Percentiles rank a stretch among this genome's conserved stretches.
Evolutionary conservation across 2,797 vertebrate species (phyloP).

Genomic region (Fratercula arctica): DNA sequence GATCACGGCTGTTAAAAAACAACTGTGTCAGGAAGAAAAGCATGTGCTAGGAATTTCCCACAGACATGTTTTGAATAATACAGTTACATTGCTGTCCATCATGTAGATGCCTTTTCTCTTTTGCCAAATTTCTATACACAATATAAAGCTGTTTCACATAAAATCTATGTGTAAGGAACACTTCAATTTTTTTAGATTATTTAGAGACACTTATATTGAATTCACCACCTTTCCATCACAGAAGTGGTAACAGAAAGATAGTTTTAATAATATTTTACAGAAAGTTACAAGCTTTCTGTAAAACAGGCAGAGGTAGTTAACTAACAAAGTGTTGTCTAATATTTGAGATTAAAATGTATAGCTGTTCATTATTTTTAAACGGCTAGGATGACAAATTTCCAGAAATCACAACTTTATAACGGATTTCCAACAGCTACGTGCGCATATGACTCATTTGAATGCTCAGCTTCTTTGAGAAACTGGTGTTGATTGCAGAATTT

Average conservation of each 20-base stretch:
- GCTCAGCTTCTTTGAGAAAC: neutral
- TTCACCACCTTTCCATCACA: neutral
- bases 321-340: neutral
- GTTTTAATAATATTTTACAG: neutral
- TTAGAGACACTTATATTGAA: neutral
- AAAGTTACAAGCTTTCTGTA: neutral
- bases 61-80: constrained; percentile 6
- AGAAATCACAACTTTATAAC: neutral
- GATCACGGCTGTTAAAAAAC: neutral
- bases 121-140: neutral
- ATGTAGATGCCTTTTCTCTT: neutral
- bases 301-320: neutral
- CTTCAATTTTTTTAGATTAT: neutral
- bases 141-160: neutral
- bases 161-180: neutral
- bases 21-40: constrained; percentile 38
- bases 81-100: neutral
- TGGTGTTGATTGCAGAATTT: neutral
- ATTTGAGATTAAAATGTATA: neutral
- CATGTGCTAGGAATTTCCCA: constrained; percentile 9
- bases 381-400: neutral
- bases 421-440: neutral
- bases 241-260: neutral
- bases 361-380: neutral
- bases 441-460: neutral